These are phyloP conservation scores for Andricus curvator DNA, from an alignment of 2,888 invertebrate genomes.

Conservation along the genomic window DNA sequence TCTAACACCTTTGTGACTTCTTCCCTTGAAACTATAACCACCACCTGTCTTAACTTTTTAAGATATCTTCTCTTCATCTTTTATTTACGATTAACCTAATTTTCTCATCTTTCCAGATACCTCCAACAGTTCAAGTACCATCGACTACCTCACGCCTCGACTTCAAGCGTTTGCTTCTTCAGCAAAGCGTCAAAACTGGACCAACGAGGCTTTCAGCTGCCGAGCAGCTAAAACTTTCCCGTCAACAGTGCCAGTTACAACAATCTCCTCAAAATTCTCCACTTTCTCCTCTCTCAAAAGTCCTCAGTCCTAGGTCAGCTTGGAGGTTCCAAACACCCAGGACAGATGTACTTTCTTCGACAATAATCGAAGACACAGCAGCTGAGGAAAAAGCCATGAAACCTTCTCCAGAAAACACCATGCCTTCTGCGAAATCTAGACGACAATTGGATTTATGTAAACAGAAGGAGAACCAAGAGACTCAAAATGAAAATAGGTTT, in stretches of 20 bases:
- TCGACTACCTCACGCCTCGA: constrained; percentile 90
- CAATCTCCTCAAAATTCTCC: constrained; percentile 63
- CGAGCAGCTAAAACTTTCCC: constrained; percentile 86
- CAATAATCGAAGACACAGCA: constrained; percentile 91
- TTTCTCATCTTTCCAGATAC: constrained; percentile 61
- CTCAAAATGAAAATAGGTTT: constrained; percentile 5
- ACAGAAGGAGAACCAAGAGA: constrained; percentile 15
- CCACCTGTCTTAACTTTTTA: too few relatives aligned
- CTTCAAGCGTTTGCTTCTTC: constrained; percentile 89
- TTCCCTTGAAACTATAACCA: too few relatives aligned
- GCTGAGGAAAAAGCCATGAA: constrained; percentile 84
- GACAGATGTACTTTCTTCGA: constrained; percentile 91
- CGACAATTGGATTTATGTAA: constrained; percentile 65
- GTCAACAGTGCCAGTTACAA: constrained; percentile 78
- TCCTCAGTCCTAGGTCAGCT: constrained; percentile 85
- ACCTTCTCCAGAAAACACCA: constrained; percentile 69
- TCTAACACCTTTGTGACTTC: too few relatives aligned
- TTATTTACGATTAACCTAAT: background rate
- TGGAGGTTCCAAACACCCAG: constrained; percentile 88
- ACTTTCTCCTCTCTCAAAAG: constrained; percentile 78
- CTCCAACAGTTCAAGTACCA: constrained; percentile 75
- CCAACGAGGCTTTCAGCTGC: constrained; percentile 87
- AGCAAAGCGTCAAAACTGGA: constrained; percentile 86
- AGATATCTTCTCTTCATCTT: too few relatives aligned
- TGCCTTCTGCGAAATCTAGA: constrained; percentile 60